Evolutionary conservation across 2,113 vertebrate species (phyloP).

Genomic region (Sinosuthora webbiana): DNA sequence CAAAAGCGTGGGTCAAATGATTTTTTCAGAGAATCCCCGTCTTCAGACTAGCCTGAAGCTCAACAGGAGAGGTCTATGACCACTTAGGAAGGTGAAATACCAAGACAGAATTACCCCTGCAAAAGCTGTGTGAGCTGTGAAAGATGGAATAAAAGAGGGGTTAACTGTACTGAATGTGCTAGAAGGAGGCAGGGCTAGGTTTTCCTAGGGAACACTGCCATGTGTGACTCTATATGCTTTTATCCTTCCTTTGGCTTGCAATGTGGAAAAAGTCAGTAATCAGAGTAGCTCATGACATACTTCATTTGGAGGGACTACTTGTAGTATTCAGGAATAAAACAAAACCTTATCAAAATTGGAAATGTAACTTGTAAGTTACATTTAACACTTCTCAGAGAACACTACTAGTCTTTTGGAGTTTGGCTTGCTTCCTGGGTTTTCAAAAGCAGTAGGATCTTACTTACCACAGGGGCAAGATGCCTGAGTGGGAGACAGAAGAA

Average conservation of each 20-base stretch:
- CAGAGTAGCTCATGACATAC: background rate
- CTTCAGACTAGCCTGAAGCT: background rate
- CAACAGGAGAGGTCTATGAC: background rate
- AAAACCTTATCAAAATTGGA: background rate
- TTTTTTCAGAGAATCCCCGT: background rate
- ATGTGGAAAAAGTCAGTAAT: conserved; percentile 30
- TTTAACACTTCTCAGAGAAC: background rate
- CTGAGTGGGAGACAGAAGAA: background rate
- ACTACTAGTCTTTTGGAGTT: background rate
- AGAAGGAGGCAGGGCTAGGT: background rate
- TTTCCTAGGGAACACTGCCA: conserved; percentile 33
- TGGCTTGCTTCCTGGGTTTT: background rate
- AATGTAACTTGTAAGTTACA: background rate
- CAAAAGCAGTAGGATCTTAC: background rate
- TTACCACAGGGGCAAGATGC: background rate
- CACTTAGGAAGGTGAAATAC: background rate
- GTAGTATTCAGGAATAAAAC: background rate
- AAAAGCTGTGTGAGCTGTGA: background rate
- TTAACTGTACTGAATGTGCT: background rate
- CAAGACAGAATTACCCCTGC: background rate
- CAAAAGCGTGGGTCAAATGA: background rate
- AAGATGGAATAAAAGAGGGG: background rate
- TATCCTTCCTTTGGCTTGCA: conserved; percentile 36
- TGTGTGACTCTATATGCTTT: background rate
- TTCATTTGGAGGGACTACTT: background rate